A percentile compares a stretch with the other conserved stretches of the same genome.
phyloP scores from a whole-genome alignment of 2,888 invertebrate species.

The Lasius fuliginosus region DNA sequence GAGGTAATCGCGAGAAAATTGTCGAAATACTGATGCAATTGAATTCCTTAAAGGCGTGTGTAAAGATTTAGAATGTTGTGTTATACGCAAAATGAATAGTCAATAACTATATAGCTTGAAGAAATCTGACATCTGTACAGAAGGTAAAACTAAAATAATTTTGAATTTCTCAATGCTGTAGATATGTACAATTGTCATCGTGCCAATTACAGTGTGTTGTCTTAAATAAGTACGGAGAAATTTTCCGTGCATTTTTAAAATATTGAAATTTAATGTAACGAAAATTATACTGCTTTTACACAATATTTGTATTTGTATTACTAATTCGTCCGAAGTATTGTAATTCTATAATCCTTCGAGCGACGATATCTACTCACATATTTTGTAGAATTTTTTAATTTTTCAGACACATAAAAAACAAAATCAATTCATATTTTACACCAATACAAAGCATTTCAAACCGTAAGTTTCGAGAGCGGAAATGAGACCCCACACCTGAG shows the following conservation, averaged over 20 bases:
- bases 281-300: background rate
- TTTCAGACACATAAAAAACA: background rate
- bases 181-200: background rate
- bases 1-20: background rate
- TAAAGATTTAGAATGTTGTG: background rate
- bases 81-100: background rate
- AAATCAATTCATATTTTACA: background rate
- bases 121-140: background rate
- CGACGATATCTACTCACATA: background rate
- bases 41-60: background rate
- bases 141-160: background rate
- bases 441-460: background rate
- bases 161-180: background rate
- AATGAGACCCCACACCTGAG: slow-evolving; percentile 25
- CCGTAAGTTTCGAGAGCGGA: background rate
- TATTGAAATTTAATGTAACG: background rate
- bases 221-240: background rate
- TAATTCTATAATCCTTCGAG: background rate
- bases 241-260: background rate
- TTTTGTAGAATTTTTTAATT: background rate
- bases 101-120: background rate
- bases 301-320: background rate
- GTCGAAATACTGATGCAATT: background rate
- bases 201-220: background rate
- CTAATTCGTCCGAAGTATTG: background rate